A percentile compares a stretch with the other conserved stretches of the same genome.
These are phyloP conservation scores for Ascaphus truei DNA, from an alignment of 2,113 vertebrate species.

Conservation along the genomic window DNA sequence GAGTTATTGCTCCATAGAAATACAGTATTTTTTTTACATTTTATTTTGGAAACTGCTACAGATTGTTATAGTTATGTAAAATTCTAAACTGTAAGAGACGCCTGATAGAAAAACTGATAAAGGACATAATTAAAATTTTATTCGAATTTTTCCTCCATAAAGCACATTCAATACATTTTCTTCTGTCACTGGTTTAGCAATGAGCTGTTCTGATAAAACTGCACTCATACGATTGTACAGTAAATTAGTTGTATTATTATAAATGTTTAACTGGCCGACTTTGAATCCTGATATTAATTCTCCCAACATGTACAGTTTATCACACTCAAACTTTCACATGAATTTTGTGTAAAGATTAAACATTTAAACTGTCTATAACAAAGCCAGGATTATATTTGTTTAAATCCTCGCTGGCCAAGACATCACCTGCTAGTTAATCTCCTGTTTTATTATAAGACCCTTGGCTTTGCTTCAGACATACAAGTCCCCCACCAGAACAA, in stretches of 20 bases:
- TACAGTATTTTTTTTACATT: too few species aligned
- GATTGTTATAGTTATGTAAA: too few species aligned
- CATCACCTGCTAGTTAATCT: constrained; percentile 34
- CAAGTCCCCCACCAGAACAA: constrained; percentile 11
- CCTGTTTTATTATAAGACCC: constrained; percentile 28
- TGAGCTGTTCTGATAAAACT: not conserved
- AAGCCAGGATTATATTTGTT: constrained; percentile 29
- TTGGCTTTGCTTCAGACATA: constrained; percentile 12
- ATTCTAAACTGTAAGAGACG: not conserved
- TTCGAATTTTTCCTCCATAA: not conserved
- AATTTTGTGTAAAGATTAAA: constrained; percentile 30
- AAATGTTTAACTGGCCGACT: constrained; percentile 22
- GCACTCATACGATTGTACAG: not conserved
- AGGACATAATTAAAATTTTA: too few species aligned
- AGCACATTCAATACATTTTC: not conserved
- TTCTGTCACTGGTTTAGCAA: not conserved
- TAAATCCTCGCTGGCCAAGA: constrained; percentile 30
- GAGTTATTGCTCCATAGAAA: too few species aligned
- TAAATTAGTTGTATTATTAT: constrained; percentile 13
- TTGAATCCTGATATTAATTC: constrained; percentile 23
- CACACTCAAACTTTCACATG: constrained; percentile 8
- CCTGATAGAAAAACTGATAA: too few species aligned
- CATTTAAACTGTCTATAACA: constrained; percentile 28
- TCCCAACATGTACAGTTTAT: constrained; percentile 11
- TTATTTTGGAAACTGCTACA: too few species aligned